These are phyloP conservation scores for Diaprepes abbreviatus DNA, from an alignment of 2,888 invertebrate species.

Conservation along the genomic window DNA sequence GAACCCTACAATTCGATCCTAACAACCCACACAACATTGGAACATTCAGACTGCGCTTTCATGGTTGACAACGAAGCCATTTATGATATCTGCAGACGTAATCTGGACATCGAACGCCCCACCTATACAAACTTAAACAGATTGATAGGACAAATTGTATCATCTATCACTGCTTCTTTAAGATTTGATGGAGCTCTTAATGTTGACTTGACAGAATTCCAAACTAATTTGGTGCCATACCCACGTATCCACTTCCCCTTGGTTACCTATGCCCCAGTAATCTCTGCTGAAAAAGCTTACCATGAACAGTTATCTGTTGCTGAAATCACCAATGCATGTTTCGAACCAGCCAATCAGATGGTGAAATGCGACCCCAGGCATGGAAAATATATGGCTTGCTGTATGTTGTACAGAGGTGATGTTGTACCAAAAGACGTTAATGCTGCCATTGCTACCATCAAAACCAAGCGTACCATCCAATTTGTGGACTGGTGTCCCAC, in stretches of 20 bases:
- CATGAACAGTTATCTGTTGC: conserved; percentile 92
- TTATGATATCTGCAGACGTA: conserved; percentile 93
- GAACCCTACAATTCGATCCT: conserved; percentile 98
- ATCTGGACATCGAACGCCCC: conserved; percentile 94
- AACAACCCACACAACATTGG: conserved; percentile 95
- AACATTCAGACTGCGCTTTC: conserved; percentile 96
- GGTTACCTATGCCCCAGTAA: conserved; percentile 92
- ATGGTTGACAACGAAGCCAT: conserved; percentile 95
- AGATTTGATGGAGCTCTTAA: conserved; percentile 95
- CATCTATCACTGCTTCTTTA: conserved; percentile 92
- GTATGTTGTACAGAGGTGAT: conserved; percentile 84
- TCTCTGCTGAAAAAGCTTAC: conserved; percentile 94
- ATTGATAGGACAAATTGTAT: conserved; percentile 95
- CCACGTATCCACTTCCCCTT: conserved; percentile 97
- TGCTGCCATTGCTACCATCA: conserved; percentile 95
- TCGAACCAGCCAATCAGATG: conserved; percentile 97
- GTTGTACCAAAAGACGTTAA: conserved; percentile 95
- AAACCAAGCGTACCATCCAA: conserved; percentile 94
- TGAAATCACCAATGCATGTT: conserved; percentile 96
- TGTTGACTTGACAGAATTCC: conserved; percentile 95
- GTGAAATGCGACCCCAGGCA: conserved; percentile 94
- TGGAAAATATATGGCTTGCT: conserved; percentile 96
- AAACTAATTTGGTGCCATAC: conserved; percentile 95
- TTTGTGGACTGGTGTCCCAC: conserved; percentile 94
- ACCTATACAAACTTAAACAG: conserved; percentile 97